A percentile compares a stretch with the other conserved stretches of the same genome.
Evolutionary conservation across 2,888 invertebrate genomes (phyloP).

Genomic region (Cactoblastis cactorum): DNA sequence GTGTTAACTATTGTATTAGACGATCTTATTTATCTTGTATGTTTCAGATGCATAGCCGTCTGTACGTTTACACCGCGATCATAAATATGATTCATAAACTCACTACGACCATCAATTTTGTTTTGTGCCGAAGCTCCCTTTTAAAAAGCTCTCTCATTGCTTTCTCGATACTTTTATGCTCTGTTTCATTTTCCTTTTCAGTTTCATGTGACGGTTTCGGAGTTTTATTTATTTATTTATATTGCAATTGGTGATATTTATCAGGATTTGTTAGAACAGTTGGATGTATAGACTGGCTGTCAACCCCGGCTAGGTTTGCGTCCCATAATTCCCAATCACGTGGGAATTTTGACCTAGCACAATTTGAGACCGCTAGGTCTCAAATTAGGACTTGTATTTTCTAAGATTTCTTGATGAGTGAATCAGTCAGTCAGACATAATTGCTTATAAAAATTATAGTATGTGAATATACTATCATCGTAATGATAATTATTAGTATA

Average conservation of each 20-base stretch:
- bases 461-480: not conserved
- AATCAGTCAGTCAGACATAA: no score
- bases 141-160: constrained; percentile 30
- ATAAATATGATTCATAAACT: constrained; percentile 21
- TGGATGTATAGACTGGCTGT: no score
- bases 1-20: constrained; percentile 27
- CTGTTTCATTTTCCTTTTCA: constrained; percentile 26
- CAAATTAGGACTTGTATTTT: no score
- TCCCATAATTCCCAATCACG: no score
- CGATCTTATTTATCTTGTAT: constrained; percentile 56
- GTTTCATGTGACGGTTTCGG: constrained; percentile 38
- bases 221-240: constrained; percentile 36
- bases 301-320: no score
- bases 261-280: not conserved
- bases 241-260: constrained; percentile 13
- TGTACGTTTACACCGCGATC: constrained; percentile 30
- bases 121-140: constrained; percentile 25
- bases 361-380: no score
- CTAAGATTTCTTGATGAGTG: no score
- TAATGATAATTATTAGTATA: not conserved
- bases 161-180: constrained; percentile 31
- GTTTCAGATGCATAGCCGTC: constrained; percentile 62
- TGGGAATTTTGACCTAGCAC: no score
- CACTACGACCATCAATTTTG: constrained; percentile 21
- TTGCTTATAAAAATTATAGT: not conserved